Percentiles rank a stretch among this genome's conserved stretches.
phyloP scores from a whole-genome alignment of 2,888 invertebrate species.

The Drosophila maculinotata region DNA sequence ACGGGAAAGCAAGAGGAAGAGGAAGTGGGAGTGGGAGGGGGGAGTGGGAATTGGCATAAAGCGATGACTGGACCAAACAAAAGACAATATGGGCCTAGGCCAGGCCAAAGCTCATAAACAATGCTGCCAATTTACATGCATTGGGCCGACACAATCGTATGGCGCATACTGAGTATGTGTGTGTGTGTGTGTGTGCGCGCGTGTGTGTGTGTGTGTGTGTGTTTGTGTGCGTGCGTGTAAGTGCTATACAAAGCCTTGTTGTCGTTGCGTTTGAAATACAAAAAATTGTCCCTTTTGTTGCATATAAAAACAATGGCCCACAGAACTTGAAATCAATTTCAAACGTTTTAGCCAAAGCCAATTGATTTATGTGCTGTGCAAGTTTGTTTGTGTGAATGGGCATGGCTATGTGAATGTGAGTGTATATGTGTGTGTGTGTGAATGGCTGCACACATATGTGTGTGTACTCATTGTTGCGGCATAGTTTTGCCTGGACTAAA shows the following conservation, averaged over 20 bases:
- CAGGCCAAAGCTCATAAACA: slow-evolving; percentile 64
- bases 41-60: neutral
- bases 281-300: slow-evolving; percentile 79
- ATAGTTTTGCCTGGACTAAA: slow-evolving; percentile 43
- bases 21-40: neutral
- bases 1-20: slow-evolving; percentile 11
- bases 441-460: too few species aligned
- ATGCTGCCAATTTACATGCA: slow-evolving; percentile 76
- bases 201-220: slow-evolving; percentile 9
- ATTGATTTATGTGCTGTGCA: slow-evolving; percentile 68
- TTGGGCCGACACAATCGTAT: slow-evolving; percentile 45
- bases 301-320: slow-evolving; percentile 76
- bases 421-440: slow-evolving; percentile 16
- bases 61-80: slow-evolving; percentile 40
- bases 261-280: slow-evolving; percentile 51
- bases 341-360: slow-evolving; percentile 77
- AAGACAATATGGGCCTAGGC: slow-evolving; percentile 41
- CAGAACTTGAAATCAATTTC: slow-evolving; percentile 79
- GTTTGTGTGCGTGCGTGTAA: slow-evolving; percentile 26
- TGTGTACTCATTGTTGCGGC: slow-evolving; percentile 29
- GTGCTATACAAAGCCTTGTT: slow-evolving; percentile 32
- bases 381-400: slow-evolving; percentile 39
- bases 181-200: neutral
- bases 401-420: slow-evolving; percentile 11
- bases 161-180: slow-evolving; percentile 10